These are phyloP conservation scores for Anthopleura sola DNA, from an alignment of 64 coral and sea anemone genomes.

Conservation along the genomic window DNA sequence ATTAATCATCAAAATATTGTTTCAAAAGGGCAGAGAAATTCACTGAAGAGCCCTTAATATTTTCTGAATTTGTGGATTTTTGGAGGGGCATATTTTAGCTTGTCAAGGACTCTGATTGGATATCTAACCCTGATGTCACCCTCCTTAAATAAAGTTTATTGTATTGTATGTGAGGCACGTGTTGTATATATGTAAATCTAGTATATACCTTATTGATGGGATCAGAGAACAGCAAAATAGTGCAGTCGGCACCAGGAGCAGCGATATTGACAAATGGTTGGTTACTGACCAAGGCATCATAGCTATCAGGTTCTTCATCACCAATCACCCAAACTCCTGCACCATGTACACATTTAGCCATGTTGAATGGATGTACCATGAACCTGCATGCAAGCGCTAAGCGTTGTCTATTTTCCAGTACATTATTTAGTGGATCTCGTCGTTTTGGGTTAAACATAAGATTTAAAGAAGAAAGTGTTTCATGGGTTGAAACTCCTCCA, in stretches of 20 bases:
- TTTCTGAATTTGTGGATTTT: too few species aligned
- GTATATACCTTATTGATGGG: constrained; percentile 80
- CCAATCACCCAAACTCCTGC: constrained; percentile 72
- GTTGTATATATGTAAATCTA: too few species aligned
- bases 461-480: constrained; percentile 72
- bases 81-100: too few species aligned
- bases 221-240: constrained; percentile 73
- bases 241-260: constrained; percentile 81
- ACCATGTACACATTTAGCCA: constrained; percentile 68
- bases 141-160: too few species aligned
- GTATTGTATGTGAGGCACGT: too few species aligned
- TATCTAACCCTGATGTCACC: too few species aligned
- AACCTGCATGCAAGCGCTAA: constrained; percentile 50
- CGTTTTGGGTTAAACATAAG: constrained; percentile 65
- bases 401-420: constrained; percentile 75
- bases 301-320: constrained; percentile 65
- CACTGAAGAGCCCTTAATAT: neutral
- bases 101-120: too few species aligned
- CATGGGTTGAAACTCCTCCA: constrained; percentile 77
- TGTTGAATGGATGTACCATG: constrained; percentile 30
- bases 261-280: constrained; percentile 50
- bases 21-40: too few species aligned
- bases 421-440: constrained; percentile 57
- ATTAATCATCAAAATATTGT: too few species aligned
- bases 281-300: constrained; percentile 82